Conservation (phyloP, 2,797 vertebrate genomes). For the Trematomus bernacchii region DNA sequence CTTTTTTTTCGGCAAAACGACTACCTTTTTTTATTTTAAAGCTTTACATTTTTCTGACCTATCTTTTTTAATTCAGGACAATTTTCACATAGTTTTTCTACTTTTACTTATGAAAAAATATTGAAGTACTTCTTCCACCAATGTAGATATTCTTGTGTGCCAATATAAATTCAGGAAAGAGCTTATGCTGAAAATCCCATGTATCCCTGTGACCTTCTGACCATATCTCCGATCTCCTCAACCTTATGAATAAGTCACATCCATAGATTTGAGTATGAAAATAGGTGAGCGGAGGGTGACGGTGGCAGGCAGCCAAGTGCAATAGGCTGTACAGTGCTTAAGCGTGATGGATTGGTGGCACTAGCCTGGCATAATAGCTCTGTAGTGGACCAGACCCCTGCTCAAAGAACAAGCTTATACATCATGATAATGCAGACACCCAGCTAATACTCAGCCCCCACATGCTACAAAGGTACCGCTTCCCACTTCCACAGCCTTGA, state of each 20-base stretch:
- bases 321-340: slow-evolving; percentile 72
- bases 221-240: slow-evolving; percentile 38
- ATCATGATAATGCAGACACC: slow-evolving; percentile 75
- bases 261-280: slow-evolving; percentile 69
- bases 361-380: slow-evolving; percentile 73
- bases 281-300: slow-evolving; percentile 58
- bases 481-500: slow-evolving; percentile 74
- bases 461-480: slow-evolving; percentile 58
- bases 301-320: slow-evolving; percentile 68
- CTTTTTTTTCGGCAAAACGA: neutral
- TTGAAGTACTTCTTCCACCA: neutral
- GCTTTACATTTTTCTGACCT: neutral
- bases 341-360: slow-evolving; percentile 79
- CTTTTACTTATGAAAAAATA: neutral
- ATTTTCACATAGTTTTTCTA: neutral
- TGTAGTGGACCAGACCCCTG: slow-evolving; percentile 70
- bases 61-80: neutral
- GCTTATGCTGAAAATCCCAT: slow-evolving; percentile 21
- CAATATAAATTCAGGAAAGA: slow-evolving; percentile 36
- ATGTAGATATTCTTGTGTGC: neutral
- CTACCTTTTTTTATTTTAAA: neutral
- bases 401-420: slow-evolving; percentile 78
- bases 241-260: slow-evolving; percentile 69
- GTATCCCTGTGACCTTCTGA: slow-evolving; percentile 40
- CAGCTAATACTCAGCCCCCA: slow-evolving; percentile 58